phyloP scores from a whole-genome alignment of 1,140 invertebrate species.

The Akabosia matsudoensis region DNA sequence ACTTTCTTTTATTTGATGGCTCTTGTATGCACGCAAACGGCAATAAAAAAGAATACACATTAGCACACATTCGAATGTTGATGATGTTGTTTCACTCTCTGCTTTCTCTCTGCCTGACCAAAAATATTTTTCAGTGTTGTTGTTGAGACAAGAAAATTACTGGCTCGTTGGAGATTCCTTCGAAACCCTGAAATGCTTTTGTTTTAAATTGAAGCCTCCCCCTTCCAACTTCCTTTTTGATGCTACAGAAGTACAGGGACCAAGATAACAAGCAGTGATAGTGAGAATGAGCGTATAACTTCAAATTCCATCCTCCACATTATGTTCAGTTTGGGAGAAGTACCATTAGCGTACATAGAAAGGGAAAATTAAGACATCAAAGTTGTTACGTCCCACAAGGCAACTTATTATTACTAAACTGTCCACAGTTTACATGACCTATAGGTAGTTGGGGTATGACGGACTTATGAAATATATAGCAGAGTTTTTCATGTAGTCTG shows the following conservation, averaged over 20 bases:
- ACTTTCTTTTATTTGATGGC: not conserved
- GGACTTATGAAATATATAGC: too few relatives aligned
- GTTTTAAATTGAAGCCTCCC: not conserved
- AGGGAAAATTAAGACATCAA: conserved; percentile 24
- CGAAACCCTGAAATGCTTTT: not conserved
- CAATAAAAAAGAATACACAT: not conserved
- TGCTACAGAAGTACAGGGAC: too few relatives aligned
- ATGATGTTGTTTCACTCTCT: not conserved
- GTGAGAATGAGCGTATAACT: not conserved
- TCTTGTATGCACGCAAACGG: not conserved
- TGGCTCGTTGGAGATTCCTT: not conserved
- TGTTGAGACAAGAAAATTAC: conserved; percentile 16
- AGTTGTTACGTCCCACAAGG: conserved; percentile 21
- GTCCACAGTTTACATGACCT: too few relatives aligned
- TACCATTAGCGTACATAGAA: not conserved
- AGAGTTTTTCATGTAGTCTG: too few relatives aligned
- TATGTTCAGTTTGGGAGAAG: too few relatives aligned
- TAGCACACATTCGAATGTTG: not conserved
- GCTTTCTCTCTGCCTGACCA: not conserved
- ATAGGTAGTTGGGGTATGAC: not conserved
- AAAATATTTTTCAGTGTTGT: conserved; percentile 12
- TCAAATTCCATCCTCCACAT: too few relatives aligned
- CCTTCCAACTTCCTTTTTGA: not conserved
- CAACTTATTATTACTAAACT: not conserved
- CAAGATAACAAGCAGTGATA: not conserved